Evolutionary conservation across 2,797 vertebrate species (phyloP), one percentile per base, ranked within the genome.

Genomic region (Margarornis squamiger): DNA sequence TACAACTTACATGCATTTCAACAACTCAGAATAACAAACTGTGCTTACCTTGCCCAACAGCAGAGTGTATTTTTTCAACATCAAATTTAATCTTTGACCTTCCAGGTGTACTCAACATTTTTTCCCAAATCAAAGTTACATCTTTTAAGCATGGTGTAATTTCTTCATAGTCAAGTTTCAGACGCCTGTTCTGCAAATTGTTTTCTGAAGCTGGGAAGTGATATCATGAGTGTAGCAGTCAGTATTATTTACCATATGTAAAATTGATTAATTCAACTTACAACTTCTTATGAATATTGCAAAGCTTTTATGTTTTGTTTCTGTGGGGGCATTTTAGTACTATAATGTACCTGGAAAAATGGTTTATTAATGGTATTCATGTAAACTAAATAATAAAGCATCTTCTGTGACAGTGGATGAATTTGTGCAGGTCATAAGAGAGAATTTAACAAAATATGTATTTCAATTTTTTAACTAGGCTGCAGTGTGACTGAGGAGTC

Each of bases 161-260:
- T 98, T 99, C 99, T 95, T 99, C 99, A 2, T 99, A 99, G 96
- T 99, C 99, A 38, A 99, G 98, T 97, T 99, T 99, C 72, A 99
- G 97, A 8, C 99, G 98, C 85, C 98, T 99, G 97, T 99, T 99
- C 97, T 99, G 98, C 88, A 99, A 98, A 96, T 99, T 98, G 38
- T 98, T 99, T 97, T 99, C 99, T 48, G 99, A 99, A 86, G 99
- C 99, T 99, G 41, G 36, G 72, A 94, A 63, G 81, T 34, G 66
- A 21, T 27, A 78, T 12, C 7, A 23, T 46, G 19, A 76, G 79
- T 14, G 17, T 0, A 15, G 17, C 18, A 81, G 61, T 90, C 70
- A 86, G 70, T 15, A 30, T 0, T 11, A 6, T 41, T 68, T 61
- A 75, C 6, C n/a, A 7, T n/a, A 39, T 82, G 38, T n/a, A 32